Base-by-base conservation (phyloP, 2,888 invertebrate species). In the Xanthostigma xanthostigma region DNA sequence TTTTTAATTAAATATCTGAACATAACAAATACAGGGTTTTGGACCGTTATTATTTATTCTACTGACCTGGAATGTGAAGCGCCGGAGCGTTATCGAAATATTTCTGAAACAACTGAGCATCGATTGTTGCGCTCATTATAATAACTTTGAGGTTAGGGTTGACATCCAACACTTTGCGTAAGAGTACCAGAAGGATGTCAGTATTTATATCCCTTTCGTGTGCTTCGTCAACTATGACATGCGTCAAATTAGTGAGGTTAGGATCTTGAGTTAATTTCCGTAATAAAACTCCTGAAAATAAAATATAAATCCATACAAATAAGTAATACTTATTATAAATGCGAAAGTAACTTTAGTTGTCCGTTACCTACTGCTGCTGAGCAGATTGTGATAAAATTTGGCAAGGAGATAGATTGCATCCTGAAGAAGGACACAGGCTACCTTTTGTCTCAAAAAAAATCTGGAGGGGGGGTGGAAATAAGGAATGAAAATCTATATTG, bases 121-220 rank as follows among this genome's bases (percentile, higher is more conserved):
- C 78, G 9, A 84, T 65, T 0, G 84, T 84, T 1, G 85, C 85
- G 52, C 84, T 84, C 84, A 85, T 84, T 0, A 85, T 63, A 3
- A 84, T 59, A 0, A 85, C 58, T 58, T 74, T 78, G 2, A 85
- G 58, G 0, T 65, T 53, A 0, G 70, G 66, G 60, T 82, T 82
- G 3, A 64, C 53, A 1, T 64, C 48, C 41, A 81, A 47, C 0
- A 77, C 74, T 12, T 72, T 64, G 55, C 74, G 76, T 11, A 84
- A 56, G 5, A 83, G 60, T 17, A 76, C 68, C 50, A 84, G 58
- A 0, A 81, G 66, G 45, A 84, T 60, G 59, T 86, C 85, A 0
- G 76, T 81, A 53, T 81, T 78, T 1, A 81, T 72, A 53, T 77
- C 78, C 8, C 84, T 69, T 58, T 84, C 83, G 61, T 86, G 85